Conservation (phyloP, 2,888 invertebrate species). For the Harpalus rubripes region DNA sequence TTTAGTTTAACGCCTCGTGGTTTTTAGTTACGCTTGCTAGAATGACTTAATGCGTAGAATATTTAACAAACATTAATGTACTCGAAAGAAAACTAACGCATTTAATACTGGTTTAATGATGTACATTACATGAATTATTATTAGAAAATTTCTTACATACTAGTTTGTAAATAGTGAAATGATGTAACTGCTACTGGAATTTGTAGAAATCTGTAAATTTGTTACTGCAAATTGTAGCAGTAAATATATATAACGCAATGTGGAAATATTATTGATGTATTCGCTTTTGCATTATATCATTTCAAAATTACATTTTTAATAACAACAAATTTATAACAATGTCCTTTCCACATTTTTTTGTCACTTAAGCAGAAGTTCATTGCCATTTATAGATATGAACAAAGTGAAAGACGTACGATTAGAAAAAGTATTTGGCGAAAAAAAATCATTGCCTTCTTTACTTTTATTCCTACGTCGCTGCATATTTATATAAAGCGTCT, state of each 20-base stretch:
- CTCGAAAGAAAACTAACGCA: not conserved
- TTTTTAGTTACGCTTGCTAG: not conserved
- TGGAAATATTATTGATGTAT: not conserved
- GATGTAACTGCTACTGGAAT: not conserved
- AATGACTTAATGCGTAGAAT: constrained; percentile 2
- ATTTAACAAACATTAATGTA: not conserved
- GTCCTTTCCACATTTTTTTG: not conserved
- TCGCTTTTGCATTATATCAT: not conserved
- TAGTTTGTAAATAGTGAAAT: not conserved
- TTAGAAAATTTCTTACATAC: not conserved
- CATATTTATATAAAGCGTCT: too few relatives aligned
- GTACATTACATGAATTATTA: constrained; percentile 4
- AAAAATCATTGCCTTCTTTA: too few relatives aligned
- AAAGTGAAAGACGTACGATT: too few relatives aligned
- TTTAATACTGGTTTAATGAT: constrained; percentile 18
- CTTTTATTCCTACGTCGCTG: too few relatives aligned
- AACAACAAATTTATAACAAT: not conserved
- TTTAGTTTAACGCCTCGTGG: not conserved
- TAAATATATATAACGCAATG: not conserved
- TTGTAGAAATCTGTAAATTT: constrained; percentile 3
- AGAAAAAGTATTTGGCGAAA: too few relatives aligned
- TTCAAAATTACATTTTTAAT: not conserved
- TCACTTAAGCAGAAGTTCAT: too few relatives aligned
- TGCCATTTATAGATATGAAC: too few relatives aligned
- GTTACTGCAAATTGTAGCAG: not conserved